Conservation (phyloP, 2,888 invertebrate species). For the Euspilapteryx auroguttella region DNA sequence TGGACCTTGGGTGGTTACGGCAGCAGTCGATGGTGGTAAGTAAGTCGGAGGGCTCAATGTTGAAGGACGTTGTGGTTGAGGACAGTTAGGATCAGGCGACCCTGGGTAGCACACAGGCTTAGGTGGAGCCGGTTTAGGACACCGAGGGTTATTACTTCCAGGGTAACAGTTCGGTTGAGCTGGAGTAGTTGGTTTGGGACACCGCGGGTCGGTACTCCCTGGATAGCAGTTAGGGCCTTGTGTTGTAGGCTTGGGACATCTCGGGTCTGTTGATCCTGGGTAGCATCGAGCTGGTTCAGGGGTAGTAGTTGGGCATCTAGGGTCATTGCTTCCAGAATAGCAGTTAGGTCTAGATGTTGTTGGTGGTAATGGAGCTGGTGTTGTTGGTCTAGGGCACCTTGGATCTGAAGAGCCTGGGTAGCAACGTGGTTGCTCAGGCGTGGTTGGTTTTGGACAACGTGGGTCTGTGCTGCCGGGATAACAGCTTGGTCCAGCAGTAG, state of each 20-base stretch:
- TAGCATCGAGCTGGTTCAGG: slow-evolving; percentile 14
- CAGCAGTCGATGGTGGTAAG: slow-evolving; percentile 10
- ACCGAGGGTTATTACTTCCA: slow-evolving; percentile 16
- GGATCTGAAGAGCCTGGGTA: slow-evolving; percentile 14
- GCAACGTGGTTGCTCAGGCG: slow-evolving; percentile 14
- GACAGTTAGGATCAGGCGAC: slow-evolving; percentile 10
- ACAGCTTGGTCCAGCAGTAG: not conserved
- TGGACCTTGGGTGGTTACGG: slow-evolving; percentile 13
- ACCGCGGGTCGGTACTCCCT: slow-evolving; percentile 11
- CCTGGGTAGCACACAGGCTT: slow-evolving; percentile 12
- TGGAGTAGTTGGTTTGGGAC: slow-evolving; percentile 15
- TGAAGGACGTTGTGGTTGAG: slow-evolving; percentile 12
- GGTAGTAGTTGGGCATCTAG: slow-evolving; percentile 19
- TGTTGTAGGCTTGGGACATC: slow-evolving; percentile 15
- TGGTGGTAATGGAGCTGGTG: slow-evolving; percentile 11
- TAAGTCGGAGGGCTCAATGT: slow-evolving; percentile 10
- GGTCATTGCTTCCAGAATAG: slow-evolving; percentile 16
- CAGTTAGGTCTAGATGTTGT: slow-evolving; percentile 7
- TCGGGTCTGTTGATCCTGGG: slow-evolving; percentile 14
- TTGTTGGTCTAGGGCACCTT: slow-evolving; percentile 15
- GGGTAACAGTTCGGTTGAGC: slow-evolving; percentile 13
- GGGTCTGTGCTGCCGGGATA: slow-evolving; percentile 17
- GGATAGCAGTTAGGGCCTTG: slow-evolving; percentile 11
- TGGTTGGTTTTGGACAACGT: slow-evolving; percentile 18
- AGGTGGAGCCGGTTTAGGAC: slow-evolving; percentile 14